Base-by-base conservation (phyloP, 2,888 invertebrate genomes). In the Sesamia inferens region DNA sequence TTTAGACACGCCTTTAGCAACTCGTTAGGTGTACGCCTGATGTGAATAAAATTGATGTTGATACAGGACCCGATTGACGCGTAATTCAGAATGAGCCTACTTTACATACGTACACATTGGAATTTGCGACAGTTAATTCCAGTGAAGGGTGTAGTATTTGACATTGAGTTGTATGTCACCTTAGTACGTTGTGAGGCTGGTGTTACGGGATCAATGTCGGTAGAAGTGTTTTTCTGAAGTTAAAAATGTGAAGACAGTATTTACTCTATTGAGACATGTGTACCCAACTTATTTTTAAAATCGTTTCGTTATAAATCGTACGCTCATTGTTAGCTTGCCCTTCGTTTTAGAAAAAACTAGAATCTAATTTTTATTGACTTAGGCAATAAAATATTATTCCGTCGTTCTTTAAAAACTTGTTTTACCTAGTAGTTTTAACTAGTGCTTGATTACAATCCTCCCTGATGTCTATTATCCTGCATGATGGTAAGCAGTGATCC, bases 11-110 rank as follows among this genome's bases (percentile, higher is more conserved):
- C 58, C 71, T 82, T 77, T 61, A 64, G 63, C 44, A 79, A 82
- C 86, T 87, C 86, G 86, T 87, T 87, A 88, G 68, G 44, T 39
- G 63, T 31, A 68, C 24, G 77, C 81, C 80, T 87, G 87, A 89
- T 88, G 88, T 74, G 90, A 88, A 87, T 86, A 87, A 89, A 87
- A 89, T 89, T 86, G 88, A 87, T 79, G 81, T 84, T 84, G 85
- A 84, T 84, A 87, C 82, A 79, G 76, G 78, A 58, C 75, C 64
- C 82, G 84, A 86, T 87, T 86, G 87, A 81, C 84, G 70, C 69
- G 76, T 86, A 84, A 86, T 84, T 81, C 68, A 14, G 58, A 80
- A 85, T 84, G 75, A 84, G 82, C 76, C 72, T 72, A 74, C 71
- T 84, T 79, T 84, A 76, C 86, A 86, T 86, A 81, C 57, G 76